A percentile compares a stretch with the other conserved stretches of the same genome.
These are phyloP conservation scores for Ips nitidus DNA, from an alignment of 1,140 invertebrate genomes.

Conservation along the genomic window DNA sequence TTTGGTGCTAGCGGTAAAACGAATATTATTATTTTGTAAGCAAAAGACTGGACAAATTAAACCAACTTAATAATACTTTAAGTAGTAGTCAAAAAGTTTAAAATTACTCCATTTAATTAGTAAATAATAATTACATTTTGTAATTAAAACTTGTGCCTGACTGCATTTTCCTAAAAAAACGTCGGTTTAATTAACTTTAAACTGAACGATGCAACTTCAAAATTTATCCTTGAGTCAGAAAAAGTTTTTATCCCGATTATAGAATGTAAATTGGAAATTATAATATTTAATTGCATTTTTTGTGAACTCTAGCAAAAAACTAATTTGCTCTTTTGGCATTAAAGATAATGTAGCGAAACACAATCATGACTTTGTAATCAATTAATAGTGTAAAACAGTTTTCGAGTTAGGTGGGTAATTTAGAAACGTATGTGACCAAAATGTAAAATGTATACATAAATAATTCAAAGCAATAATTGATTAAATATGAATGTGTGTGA, in stretches of 20 bases:
- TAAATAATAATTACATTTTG: too few relatives aligned
- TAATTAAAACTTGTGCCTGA: too few relatives aligned
- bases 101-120: too few relatives aligned
- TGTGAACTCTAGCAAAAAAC: not conserved
- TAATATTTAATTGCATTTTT: not conserved
- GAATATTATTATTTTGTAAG: too few relatives aligned
- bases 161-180: too few relatives aligned
- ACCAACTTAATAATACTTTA: too few relatives aligned
- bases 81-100: too few relatives aligned
- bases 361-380: slow-evolving; percentile 39
- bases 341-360: slow-evolving; percentile 23
- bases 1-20: too few relatives aligned
- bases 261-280: slow-evolving; percentile 1
- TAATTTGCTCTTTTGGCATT: not conserved
- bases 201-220: too few relatives aligned
- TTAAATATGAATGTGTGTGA: not conserved
- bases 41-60: too few relatives aligned
- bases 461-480: slow-evolving; percentile 18
- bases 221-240: too few relatives aligned
- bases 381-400: slow-evolving; percentile 16
- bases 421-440: slow-evolving; percentile 24
- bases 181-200: too few relatives aligned
- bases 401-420: slow-evolving; percentile 11
- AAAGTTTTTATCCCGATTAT: not conserved
- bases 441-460: slow-evolving; percentile 11